A percentile compares a stretch with the other conserved stretches of the same genome.
Conservation (phyloP, 2,797 vertebrate genomes). For the Erpetoichthys calabaricus region DNA sequence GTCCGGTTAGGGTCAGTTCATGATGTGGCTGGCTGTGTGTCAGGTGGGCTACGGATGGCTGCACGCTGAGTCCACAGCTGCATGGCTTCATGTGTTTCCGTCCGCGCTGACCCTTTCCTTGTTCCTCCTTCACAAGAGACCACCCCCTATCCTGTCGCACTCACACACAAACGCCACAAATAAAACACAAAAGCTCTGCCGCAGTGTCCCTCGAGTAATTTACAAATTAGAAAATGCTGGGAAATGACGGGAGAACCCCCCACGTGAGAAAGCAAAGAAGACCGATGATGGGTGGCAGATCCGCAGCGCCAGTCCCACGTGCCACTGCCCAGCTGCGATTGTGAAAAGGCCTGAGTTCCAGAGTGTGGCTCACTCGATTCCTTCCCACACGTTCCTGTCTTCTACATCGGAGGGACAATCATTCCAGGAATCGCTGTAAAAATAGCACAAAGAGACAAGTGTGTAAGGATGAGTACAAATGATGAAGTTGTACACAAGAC, state of each 20-base stretch:
- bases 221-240: slow-evolving; percentile 50
- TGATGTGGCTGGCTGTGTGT: too few relatives aligned
- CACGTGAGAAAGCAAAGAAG: too few relatives aligned
- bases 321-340: too few relatives aligned
- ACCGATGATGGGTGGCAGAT: slow-evolving; percentile 8
- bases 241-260: slow-evolving; percentile 31
- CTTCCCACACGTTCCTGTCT: slow-evolving; percentile 40
- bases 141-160: slow-evolving; percentile 25
- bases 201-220: slow-evolving; percentile 53
- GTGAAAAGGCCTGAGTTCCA: slow-evolving; percentile 91
- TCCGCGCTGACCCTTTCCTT: too few relatives aligned
- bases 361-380: slow-evolving; percentile 58
- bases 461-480: too few relatives aligned
- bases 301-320: slow-evolving; percentile 4
- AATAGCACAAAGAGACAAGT: slow-evolving; percentile 42
- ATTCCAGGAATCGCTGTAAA: slow-evolving; percentile 84
- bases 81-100: too few relatives aligned
- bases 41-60: too few relatives aligned
- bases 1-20: too few relatives aligned
- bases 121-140: too few relatives aligned
- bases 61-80: too few relatives aligned
- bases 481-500: too few relatives aligned
- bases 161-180: slow-evolving; percentile 51
- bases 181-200: slow-evolving; percentile 57
- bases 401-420: slow-evolving; percentile 97